These are phyloP conservation scores for Dendropsophus ebraccatus DNA, from an alignment of 2,113 vertebrate genomes.

Conservation along the genomic window DNA sequence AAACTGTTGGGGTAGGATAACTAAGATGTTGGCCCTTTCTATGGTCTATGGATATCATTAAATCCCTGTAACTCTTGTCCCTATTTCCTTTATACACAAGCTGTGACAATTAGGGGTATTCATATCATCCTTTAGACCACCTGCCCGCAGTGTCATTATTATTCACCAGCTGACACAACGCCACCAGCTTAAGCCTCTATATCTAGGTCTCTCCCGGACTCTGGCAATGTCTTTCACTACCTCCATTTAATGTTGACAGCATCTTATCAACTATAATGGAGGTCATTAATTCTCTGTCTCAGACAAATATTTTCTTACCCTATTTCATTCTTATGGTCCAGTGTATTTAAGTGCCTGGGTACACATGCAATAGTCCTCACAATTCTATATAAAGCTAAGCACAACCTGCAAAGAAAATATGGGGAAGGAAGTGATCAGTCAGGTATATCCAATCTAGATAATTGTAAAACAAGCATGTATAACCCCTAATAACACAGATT, in stretches of 20 bases:
- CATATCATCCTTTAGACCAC: constrained; percentile 71
- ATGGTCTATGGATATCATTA: constrained; percentile 58
- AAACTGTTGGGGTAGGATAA: neutral
- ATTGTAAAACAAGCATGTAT: no score
- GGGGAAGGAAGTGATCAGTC: no score
- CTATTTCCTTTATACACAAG: constrained; percentile 62
- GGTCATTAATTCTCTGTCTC: neutral
- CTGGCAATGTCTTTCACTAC: constrained; percentile 36
- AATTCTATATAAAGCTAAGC: neutral
- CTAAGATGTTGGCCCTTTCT: constrained; percentile 49
- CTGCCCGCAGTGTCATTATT: constrained; percentile 73
- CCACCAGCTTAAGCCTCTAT: constrained; percentile 63
- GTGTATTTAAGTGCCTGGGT: neutral
- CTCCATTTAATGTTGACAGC: neutral
- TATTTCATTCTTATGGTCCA: neutral
- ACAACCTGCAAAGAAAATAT: neutral
- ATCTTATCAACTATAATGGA: neutral
- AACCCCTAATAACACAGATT: no score
- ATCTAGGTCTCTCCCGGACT: constrained; percentile 50
- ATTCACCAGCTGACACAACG: constrained; percentile 71
- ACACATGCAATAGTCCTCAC: neutral
- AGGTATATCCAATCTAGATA: no score
- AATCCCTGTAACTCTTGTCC: constrained; percentile 59
- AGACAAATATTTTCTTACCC: no score
- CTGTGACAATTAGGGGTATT: constrained; percentile 67